Percentiles rank a stretch among this genome's conserved stretches.
Conservation (phyloP, 1,140 invertebrate genomes). For the Littorina saxatilis region DNA sequence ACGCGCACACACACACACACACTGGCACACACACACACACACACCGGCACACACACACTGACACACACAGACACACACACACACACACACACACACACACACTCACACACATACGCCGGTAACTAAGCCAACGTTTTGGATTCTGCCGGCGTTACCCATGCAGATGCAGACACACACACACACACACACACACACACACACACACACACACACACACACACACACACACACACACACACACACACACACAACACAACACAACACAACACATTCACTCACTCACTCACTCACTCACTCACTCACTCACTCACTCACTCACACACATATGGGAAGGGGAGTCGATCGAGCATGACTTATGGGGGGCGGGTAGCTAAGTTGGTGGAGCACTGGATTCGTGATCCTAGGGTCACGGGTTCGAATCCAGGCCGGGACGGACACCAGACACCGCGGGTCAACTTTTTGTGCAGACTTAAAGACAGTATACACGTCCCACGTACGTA, state of each 20-base stretch:
- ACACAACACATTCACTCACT: not conserved
- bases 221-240: not conserved
- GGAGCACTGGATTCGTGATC: too few relatives aligned
- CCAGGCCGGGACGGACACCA: too few relatives aligned
- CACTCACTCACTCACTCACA: not conserved
- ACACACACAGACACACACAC: not conserved
- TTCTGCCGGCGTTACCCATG: not conserved
- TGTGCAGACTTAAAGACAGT: too few relatives aligned
- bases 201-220: conserved; percentile 25
- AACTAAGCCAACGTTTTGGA: too few relatives aligned
- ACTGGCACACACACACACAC: too few relatives aligned
- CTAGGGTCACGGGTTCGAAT: too few relatives aligned
- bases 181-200: conserved; percentile 25
- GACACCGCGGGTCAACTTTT: too few relatives aligned
- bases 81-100: not conserved
- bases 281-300: not conserved
- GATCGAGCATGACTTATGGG: too few relatives aligned
- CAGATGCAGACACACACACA: conserved; percentile 1
- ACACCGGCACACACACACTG: too few relatives aligned
- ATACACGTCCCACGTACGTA: too few relatives aligned
- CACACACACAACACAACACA: not conserved
- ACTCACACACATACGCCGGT: not conserved
- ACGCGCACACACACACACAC: not conserved
- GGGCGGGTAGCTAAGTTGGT: too few relatives aligned
- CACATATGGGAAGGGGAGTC: not conserved